Percentiles rank a stretch among this genome's conserved stretches.
phyloP scores from a whole-genome alignment of 2,113 vertebrate species.

The Eubucco bourcierii region DNA sequence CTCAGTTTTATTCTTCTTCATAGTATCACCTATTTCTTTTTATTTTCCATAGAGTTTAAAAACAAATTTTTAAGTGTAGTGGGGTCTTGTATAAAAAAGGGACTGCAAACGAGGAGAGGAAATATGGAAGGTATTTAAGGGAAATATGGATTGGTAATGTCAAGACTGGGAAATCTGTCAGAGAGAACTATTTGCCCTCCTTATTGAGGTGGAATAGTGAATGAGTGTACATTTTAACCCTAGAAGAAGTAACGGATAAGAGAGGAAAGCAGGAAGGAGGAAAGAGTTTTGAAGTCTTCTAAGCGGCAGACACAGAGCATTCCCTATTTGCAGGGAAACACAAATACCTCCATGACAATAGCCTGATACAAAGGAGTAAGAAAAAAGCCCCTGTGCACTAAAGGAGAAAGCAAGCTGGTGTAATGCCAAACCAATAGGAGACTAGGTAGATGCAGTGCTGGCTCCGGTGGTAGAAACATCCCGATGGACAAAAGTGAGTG shows the following conservation, averaged over 20 bases:
- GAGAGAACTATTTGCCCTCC: background rate
- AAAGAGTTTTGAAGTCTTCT: background rate
- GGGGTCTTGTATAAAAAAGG: background rate
- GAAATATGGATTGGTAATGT: background rate
- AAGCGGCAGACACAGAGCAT: background rate
- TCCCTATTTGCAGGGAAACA: background rate
- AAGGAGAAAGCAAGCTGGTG: background rate
- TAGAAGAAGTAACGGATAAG: background rate
- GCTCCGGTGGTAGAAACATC: background rate
- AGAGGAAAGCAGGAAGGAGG: background rate
- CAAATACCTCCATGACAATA: background rate
- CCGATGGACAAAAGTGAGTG: background rate
- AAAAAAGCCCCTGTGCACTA: background rate
- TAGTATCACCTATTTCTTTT: background rate
- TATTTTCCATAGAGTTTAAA: background rate
- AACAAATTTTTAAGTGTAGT: background rate
- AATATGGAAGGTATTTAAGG: no score
- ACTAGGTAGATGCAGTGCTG: rapidly evolving
- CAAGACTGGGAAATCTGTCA: background rate
- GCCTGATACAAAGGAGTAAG: background rate
- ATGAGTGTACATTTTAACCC: background rate
- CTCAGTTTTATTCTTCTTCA: background rate
- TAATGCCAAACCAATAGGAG: background rate
- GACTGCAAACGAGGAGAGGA: background rate
- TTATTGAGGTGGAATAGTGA: background rate